Evolutionary conservation across 1,140 invertebrate genomes (phyloP), one percentile per base, ranked within the genome.

Genomic region (Drosophila neocordata): DNA sequence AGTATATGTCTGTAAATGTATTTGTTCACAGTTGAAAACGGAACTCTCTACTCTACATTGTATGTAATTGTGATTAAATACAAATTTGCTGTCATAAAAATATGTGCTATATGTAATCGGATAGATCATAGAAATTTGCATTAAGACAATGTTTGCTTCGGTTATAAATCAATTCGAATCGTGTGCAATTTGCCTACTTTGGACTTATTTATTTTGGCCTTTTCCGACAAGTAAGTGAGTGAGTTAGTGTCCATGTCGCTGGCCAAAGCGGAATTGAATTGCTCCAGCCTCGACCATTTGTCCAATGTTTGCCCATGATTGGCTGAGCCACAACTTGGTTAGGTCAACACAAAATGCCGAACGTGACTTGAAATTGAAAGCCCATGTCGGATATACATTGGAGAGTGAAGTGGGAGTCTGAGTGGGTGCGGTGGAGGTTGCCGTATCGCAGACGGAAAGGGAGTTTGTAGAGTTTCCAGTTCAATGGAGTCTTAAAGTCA

Each of bases 321-420:
- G 41, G 41, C 15, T 65, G 13, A 20, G 20, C 57, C 71, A 57
- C 56, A 61, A 67, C 37, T 61, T 63, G 4, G 57, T 51, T 63
- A 74, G 76, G 75, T 73, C 69, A 63, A 73, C 65, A 69, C 38
- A 38, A 67, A 48, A 76, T 65, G 63, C 15, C 70, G 61, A 84
- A 85, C 82, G 83, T 82, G 82, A 85, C 82, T 85, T 65, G 82
- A 87, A 78, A 82, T 68, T 61, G 83, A 87, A 80, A 79, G 77
- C 78, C 77, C 73, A 72, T 70, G 73, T 81, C 70, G 58, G 71
- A 63, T 73, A 73, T 72, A 38, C 69, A 71, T 13, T 44, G 13
- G 31, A 13, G 41, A 4, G 27, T 7, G 11, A 18, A n/a, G 62
- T n/a, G 62, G 27, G 37, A 31, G 59, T 24, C 13, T 15, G 20